phyloP scores from a whole-genome alignment of 1,140 invertebrate species.

The Trichogramma pretiosum region DNA sequence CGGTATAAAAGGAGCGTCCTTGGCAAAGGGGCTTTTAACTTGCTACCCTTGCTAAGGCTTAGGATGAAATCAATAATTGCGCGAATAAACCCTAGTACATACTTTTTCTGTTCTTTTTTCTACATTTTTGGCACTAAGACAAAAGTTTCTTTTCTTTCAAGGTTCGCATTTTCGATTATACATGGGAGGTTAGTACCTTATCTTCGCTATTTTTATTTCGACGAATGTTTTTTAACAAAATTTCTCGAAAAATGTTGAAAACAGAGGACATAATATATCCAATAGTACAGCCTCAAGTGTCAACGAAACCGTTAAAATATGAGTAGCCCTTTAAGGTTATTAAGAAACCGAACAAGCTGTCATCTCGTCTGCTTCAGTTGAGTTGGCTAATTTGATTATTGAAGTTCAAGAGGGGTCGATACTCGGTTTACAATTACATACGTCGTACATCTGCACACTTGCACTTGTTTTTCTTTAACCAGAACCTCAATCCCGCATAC shows the following conservation, averaged over 20 bases:
- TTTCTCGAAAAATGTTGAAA: too few relatives aligned
- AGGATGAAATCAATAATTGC: constrained; percentile 5
- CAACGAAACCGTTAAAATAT: constrained; percentile 15
- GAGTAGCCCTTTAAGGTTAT: constrained; percentile 10
- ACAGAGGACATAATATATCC: too few relatives aligned
- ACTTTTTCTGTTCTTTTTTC: too few relatives aligned
- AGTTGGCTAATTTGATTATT: constrained; percentile 13
- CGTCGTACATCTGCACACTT: too few relatives aligned
- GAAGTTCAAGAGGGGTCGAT: constrained; percentile 12
- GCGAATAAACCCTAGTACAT: too few relatives aligned
- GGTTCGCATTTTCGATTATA: too few relatives aligned
- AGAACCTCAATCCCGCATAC: background rate
- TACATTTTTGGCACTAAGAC: too few relatives aligned
- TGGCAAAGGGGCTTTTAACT: background rate
- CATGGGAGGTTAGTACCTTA: too few relatives aligned
- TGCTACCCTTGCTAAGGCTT: background rate
- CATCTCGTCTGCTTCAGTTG: background rate
- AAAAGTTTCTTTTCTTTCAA: too few relatives aligned
- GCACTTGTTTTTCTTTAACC: constrained; percentile 4
- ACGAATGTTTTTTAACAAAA: too few relatives aligned
- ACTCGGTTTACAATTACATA: constrained; percentile 13
- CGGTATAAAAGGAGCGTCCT: background rate
- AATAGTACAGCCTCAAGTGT: too few relatives aligned
- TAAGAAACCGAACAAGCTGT: constrained; percentile 13
- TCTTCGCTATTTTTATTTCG: too few relatives aligned